phyloP scores from a whole-genome alignment of 2,113 vertebrate genomes.

The Chitala chitala region DNA sequence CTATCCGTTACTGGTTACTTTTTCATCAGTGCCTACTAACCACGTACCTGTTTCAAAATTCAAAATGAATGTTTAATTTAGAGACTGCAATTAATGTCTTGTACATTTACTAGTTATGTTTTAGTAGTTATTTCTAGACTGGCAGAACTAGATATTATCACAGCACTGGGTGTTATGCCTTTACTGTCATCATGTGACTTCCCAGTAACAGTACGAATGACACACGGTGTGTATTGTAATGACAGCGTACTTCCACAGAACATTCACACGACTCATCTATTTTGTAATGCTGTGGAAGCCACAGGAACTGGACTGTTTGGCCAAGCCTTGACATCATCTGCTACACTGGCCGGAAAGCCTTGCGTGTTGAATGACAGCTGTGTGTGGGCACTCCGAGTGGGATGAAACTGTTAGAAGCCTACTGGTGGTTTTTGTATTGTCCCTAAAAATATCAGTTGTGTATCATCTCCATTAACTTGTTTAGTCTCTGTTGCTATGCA shows the following conservation, averaged over 20 bases:
- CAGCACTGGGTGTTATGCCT: background rate
- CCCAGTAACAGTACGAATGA: constrained; percentile 3
- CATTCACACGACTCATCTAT: background rate
- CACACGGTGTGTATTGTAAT: background rate
- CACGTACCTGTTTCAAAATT: background rate
- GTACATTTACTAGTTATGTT: background rate
- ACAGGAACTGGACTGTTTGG: background rate
- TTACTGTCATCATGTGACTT: background rate
- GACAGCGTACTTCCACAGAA: background rate
- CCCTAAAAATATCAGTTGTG: too few species aligned
- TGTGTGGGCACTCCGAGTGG: background rate
- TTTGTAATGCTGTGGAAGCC: constrained; percentile 2
- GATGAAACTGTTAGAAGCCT: too few species aligned
- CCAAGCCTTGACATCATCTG: background rate
- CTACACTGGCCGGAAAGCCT: background rate
- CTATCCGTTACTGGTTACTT: too few species aligned
- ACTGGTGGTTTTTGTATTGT: too few species aligned
- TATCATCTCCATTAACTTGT: too few species aligned
- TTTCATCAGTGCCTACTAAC: too few species aligned
- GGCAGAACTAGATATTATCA: too few species aligned
- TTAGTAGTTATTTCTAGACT: background rate
- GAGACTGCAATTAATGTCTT: background rate
- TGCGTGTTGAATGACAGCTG: background rate
- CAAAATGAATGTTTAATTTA: background rate
- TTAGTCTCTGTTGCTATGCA: too few species aligned